phyloP scores from a whole-genome alignment of 1,140 invertebrate genomes.

The Hyposmocoma kahamanoa region DNA sequence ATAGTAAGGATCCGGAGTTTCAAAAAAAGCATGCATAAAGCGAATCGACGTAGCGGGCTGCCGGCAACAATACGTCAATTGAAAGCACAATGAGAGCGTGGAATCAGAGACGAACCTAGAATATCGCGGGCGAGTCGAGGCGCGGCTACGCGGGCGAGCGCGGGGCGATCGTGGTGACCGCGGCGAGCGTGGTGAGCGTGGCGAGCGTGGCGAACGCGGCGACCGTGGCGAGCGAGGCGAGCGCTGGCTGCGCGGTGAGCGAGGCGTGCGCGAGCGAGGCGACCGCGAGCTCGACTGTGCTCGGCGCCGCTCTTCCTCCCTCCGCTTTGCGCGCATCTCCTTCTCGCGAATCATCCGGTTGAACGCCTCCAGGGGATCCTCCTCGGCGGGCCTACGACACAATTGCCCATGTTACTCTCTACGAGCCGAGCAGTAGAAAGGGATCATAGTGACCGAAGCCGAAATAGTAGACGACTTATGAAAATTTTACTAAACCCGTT shows the following conservation, averaged over 20 bases:
- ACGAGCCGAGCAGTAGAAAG: no score
- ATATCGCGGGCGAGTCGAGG: slow-evolving; percentile 50
- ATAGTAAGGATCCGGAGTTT: no score
- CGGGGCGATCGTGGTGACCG: slow-evolving; percentile 16
- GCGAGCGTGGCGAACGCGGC: slow-evolving; percentile 19
- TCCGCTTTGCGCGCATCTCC: slow-evolving; percentile 80
- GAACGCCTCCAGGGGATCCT: slow-evolving; percentile 89
- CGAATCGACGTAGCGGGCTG: no score
- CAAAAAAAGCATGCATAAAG: no score
- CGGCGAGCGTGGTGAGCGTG: slow-evolving; percentile 12
- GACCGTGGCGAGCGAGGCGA: slow-evolving; percentile 29
- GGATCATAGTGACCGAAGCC: no score
- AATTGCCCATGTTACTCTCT: no score
- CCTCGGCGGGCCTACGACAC: slow-evolving; percentile 65
- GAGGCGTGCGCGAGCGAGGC: slow-evolving; percentile 28
- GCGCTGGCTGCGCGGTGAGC: slow-evolving; percentile 34
- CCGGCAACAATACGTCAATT: no score
- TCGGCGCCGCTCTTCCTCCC: slow-evolving; percentile 77
- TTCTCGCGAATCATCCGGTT: slow-evolving; percentile 89
- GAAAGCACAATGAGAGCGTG: no score
- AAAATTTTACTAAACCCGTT: no score
- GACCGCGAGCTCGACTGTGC: slow-evolving; percentile 40
- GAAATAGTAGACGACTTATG: no score
- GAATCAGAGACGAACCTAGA: slow-evolving; percentile 64
- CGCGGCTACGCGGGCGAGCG: slow-evolving; percentile 46